Percentiles rank a stretch among this genome's conserved stretches.
Evolutionary conservation across 1,140 invertebrate species (phyloP).

Genomic region (Araneus ventricosus): DNA sequence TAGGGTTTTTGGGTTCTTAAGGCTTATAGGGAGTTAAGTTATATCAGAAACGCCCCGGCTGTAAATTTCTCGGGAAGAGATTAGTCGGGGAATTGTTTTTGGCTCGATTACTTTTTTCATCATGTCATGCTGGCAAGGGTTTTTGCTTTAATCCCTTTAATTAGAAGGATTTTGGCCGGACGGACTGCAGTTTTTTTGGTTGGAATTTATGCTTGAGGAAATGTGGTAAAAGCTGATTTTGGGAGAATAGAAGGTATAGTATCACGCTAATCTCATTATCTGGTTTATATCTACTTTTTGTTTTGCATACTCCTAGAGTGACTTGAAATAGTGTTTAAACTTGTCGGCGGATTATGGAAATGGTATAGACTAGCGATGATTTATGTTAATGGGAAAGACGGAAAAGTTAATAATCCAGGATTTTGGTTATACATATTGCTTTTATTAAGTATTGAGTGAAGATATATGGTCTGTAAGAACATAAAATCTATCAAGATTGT

Average conservation of each 20-base stretch:
- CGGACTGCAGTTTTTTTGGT: neutral
- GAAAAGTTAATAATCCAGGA: neutral
- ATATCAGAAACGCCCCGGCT: neutral
- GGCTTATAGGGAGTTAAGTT: neutral
- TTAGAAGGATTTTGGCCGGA: neutral
- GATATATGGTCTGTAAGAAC: too few relatives aligned
- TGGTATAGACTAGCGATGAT: neutral
- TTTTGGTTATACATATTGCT: neutral
- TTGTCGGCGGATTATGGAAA: neutral
- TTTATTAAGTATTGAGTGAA: neutral
- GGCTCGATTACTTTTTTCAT: neutral
- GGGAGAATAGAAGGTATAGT: neutral
- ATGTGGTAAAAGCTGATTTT: neutral
- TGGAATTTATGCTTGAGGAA: neutral
- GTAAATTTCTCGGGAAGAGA: neutral
- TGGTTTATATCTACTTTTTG: neutral
- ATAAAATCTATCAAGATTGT: too few relatives aligned
- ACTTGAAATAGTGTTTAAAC: neutral
- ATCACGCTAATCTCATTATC: neutral
- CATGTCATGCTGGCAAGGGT: neutral
- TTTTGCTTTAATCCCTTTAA: neutral
- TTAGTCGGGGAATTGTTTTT: neutral
- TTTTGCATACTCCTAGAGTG: neutral
- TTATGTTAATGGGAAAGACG: neutral
- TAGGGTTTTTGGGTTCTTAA: neutral